Percentiles rank a stretch among this genome's conserved stretches.
These are phyloP conservation scores for Crenichthys baileyi DNA, from an alignment of 2,797 vertebrate species.

Conservation along the genomic window DNA sequence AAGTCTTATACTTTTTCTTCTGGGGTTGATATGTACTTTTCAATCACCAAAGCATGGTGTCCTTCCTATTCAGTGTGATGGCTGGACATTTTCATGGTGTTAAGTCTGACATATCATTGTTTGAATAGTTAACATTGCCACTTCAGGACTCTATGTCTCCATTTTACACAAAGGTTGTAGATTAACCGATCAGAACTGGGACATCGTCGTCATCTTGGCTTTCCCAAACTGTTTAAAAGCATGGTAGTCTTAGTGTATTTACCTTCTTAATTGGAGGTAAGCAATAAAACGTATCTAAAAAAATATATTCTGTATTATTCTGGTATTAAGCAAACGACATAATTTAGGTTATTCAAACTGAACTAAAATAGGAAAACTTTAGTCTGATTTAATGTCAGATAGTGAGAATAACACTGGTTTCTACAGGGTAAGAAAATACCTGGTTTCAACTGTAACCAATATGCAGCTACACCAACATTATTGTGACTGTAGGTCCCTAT, in stretches of 20 bases:
- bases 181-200: not conserved
- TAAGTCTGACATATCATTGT: not conserved
- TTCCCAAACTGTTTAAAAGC: not conserved
- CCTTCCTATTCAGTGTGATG: not conserved
- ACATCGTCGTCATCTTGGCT: not conserved
- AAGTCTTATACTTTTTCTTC: not conserved
- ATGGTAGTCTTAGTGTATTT: not conserved
- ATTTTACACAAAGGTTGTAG: not conserved
- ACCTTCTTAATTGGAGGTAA: not conserved
- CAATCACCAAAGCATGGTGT: not conserved
- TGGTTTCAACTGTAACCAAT: conserved; percentile 33
- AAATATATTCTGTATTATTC: not conserved
- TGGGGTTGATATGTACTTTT: not conserved
- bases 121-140: not conserved
- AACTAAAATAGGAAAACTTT: not conserved
- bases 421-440: conserved; percentile 20
- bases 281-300: not conserved
- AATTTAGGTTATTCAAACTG: not conserved
- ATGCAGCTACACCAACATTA: conserved; percentile 39
- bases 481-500: conserved; percentile 38
- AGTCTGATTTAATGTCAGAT: not conserved
- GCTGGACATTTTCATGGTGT: not conserved
- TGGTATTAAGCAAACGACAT: not conserved
- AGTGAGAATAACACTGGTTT: not conserved
- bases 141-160: not conserved